A percentile compares a stretch with the other conserved stretches of the same genome.
These are phyloP conservation scores for Helarctos malayanus DNA, from an alignment of 2,797 vertebrate species.

Conservation along the genomic window DNA sequence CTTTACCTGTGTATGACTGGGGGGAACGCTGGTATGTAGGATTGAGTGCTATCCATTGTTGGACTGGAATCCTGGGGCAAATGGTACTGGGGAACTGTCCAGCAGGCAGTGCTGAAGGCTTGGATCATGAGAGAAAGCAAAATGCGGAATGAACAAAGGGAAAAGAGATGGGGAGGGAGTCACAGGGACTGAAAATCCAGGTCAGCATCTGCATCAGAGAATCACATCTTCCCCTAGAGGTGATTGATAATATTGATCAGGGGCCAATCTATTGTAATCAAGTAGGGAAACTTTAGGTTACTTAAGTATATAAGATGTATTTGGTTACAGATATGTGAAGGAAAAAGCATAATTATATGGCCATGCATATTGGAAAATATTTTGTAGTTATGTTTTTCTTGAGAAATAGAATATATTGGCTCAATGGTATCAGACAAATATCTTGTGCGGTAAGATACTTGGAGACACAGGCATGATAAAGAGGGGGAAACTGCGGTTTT, in stretches of 20 bases:
- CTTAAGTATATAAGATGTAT: not conserved
- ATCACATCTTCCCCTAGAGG: not conserved
- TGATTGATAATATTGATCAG: not conserved
- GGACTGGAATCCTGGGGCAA: not conserved
- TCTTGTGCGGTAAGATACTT: not conserved
- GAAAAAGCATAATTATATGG: not conserved
- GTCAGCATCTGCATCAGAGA: not conserved
- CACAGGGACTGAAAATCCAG: not conserved
- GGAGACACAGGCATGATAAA: conserved; percentile 42
- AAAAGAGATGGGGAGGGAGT: not conserved
- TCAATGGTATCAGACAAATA: conserved; percentile 53
- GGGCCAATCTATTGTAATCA: not conserved
- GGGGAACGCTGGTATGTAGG: not conserved
- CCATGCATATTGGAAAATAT: not conserved
- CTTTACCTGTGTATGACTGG: not conserved
- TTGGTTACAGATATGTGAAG: not conserved
- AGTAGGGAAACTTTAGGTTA: not conserved
- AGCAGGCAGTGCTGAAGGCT: conserved; percentile 11
- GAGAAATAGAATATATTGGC: conserved; percentile 47
- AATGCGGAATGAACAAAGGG: not conserved
- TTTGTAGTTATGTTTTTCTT: not conserved
- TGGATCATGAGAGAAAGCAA: not conserved
- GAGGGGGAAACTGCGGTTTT: conserved; percentile 28
- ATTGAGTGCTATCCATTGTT: accelerated
- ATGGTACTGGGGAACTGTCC: conserved; percentile 11